These are phyloP conservation scores for Galeopterus variegatus DNA, from an alignment of 2,113 vertebrate genomes.

Conservation along the genomic window DNA sequence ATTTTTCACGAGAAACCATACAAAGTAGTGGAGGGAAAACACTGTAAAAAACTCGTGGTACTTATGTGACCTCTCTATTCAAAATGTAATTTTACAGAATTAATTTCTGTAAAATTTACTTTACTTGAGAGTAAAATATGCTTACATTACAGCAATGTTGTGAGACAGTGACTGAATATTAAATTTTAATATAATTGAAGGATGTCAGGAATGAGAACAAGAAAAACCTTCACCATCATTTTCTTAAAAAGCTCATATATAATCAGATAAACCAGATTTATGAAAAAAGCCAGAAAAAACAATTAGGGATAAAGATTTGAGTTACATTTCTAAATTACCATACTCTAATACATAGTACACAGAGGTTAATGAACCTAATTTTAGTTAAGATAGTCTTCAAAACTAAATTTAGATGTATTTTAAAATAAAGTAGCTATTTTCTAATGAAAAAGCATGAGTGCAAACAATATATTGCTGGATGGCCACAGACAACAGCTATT, in stretches of 20 bases:
- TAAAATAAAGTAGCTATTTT: slow-evolving; percentile 19
- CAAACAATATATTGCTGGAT: background rate
- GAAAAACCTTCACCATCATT: background rate
- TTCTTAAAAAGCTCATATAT: background rate
- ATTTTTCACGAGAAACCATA: background rate
- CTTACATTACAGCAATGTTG: background rate
- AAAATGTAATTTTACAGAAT: background rate
- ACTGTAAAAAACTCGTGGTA: background rate
- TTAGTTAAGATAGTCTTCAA: background rate
- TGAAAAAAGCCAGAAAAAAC: background rate
- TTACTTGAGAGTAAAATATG: background rate
- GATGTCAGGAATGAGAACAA: background rate
- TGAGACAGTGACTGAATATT: background rate
- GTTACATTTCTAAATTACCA: background rate
- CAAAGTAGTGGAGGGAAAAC: background rate
- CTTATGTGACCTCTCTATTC: background rate
- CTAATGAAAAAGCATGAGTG: background rate
- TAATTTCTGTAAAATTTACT: background rate
- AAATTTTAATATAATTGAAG: background rate
- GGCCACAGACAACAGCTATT: background rate
- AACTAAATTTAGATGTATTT: background rate
- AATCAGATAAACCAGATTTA: background rate
- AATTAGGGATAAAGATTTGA: background rate
- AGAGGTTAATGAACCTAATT: background rate
- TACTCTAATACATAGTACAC: background rate